Evolutionary conservation across 2,113 vertebrate genomes (phyloP).

Genomic region (Oncorhynchus kisutch): DNA sequence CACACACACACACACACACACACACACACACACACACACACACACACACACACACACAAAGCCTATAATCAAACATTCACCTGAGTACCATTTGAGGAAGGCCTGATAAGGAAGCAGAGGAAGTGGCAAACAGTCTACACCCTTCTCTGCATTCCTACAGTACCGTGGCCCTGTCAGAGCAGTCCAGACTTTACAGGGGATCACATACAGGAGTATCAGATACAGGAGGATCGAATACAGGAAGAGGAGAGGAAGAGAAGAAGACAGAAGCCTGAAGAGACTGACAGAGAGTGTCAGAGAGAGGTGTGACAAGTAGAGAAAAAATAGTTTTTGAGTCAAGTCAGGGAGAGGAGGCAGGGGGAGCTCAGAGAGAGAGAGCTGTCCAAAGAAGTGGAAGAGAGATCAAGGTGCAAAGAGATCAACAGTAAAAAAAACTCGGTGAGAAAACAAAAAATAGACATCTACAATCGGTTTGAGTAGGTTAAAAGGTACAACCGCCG

Average conservation of each 20-base stretch:
- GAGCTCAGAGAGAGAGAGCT: too few relatives aligned
- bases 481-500: not conserved
- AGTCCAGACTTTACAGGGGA: not conserved
- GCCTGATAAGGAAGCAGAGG: not conserved
- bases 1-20: too few relatives aligned
- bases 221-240: not conserved
- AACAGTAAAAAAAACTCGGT: not conserved
- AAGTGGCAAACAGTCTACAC: not conserved
- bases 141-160: too few relatives aligned
- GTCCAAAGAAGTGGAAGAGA: too few relatives aligned
- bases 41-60: not conserved
- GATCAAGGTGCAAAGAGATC: not conserved
- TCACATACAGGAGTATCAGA: too few relatives aligned
- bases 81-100: slow-evolving; percentile 7
- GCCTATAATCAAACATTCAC: not conserved
- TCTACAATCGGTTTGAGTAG: not conserved
- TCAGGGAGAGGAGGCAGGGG: too few relatives aligned
- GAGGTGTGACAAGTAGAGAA: too few relatives aligned
- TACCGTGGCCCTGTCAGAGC: not conserved
- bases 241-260: not conserved
- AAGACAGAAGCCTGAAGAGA: not conserved
- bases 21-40: slow-evolving; percentile 1
- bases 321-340: too few relatives aligned
- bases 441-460: not conserved
- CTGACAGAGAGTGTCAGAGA: not conserved